These are phyloP conservation scores for Notodromas monacha DNA, from an alignment of 2,888 invertebrate genomes.

Conservation along the genomic window DNA sequence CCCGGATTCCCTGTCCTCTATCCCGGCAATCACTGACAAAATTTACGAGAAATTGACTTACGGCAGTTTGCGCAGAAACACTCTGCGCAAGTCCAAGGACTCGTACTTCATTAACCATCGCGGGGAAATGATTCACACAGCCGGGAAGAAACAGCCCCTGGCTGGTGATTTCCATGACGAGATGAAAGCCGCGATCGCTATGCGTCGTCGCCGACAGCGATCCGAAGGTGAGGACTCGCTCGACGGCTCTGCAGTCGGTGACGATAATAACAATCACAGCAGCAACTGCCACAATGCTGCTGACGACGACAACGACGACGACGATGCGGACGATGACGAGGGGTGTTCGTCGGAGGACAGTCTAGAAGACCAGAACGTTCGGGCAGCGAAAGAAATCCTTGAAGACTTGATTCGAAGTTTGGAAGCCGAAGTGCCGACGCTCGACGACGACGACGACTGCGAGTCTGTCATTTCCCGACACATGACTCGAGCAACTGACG, in stretches of 20 bases:
- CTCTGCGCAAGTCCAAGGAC: neutral
- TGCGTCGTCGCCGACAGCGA: too few relatives aligned
- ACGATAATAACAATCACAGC: neutral
- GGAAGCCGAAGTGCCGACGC: neutral
- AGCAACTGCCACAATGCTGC: neutral
- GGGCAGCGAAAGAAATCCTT: neutral
- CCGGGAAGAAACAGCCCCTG: too few relatives aligned
- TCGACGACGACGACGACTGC: too few relatives aligned
- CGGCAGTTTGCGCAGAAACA: neutral
- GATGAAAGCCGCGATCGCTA: too few relatives aligned
- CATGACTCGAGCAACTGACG: too few relatives aligned
- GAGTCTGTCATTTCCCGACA: too few relatives aligned
- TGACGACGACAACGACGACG: neutral
- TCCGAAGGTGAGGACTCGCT: too few relatives aligned
- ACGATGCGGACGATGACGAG: neutral
- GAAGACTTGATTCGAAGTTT: neutral
- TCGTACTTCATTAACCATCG: neutral
- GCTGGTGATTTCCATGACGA: too few relatives aligned
- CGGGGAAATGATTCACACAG: slow-evolving; percentile 1
- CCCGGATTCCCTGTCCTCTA: neutral
- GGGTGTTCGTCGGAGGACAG: too few relatives aligned
- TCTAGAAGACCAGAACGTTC: slow-evolving; percentile 8
- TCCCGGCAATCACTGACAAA: neutral
- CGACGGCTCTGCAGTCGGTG: neutral
- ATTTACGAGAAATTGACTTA: neutral